These are phyloP conservation scores for Bradypus variegatus DNA, from an alignment of 2,797 vertebrate genomes.

Conservation along the genomic window DNA sequence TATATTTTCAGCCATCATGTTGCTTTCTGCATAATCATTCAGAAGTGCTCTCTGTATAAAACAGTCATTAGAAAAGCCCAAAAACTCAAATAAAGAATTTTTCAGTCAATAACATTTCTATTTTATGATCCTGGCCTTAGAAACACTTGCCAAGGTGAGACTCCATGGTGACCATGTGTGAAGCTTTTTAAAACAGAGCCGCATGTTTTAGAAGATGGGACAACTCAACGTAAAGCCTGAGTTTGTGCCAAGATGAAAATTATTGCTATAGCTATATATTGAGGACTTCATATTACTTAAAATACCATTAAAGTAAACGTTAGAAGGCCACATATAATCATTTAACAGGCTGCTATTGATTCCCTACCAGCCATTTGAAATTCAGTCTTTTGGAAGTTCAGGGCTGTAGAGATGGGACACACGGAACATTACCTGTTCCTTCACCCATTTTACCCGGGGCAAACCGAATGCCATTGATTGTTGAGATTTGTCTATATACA, in stretches of 20 bases:
- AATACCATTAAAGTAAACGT: not conserved
- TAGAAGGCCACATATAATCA: not conserved
- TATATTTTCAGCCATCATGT: not conserved
- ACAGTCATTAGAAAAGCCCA: not conserved
- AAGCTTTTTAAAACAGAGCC: not conserved
- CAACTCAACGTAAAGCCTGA: not conserved
- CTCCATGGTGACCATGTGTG: not conserved
- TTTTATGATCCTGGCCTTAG: not conserved
- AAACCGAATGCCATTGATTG: not conserved
- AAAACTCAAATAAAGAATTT: not conserved
- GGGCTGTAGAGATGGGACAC: not conserved
- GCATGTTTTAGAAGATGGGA: not conserved
- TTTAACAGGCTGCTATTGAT: not conserved
- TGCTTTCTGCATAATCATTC: not conserved
- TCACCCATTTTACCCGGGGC: not conserved
- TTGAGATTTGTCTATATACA: not conserved
- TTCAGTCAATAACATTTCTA: not conserved
- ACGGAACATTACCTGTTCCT: not conserved
- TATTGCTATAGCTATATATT: not conserved
- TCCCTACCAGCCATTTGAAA: not conserved
- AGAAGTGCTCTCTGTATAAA: not conserved
- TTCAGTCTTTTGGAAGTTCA: not conserved
- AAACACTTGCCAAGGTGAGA: not conserved
- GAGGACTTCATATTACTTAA: not conserved
- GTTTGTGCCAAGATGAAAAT: not conserved